Conservation (phyloP, 2,888 invertebrate species). For the Oeneis ivallda region DNA sequence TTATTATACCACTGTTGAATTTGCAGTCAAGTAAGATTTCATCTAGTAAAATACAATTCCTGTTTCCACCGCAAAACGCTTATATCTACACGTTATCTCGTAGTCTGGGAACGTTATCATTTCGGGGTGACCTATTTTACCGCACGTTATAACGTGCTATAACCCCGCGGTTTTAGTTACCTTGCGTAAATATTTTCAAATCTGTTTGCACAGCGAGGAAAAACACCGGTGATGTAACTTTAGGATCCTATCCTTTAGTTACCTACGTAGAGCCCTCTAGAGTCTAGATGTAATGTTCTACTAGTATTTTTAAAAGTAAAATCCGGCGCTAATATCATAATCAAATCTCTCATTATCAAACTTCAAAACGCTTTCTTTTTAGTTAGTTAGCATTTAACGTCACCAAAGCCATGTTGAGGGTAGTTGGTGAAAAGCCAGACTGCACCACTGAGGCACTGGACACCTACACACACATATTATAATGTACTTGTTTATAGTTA, state of each 20-base stretch:
- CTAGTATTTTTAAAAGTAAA: background rate
- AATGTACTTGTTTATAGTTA: no score
- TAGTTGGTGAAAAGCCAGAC: no score
- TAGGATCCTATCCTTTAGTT: background rate
- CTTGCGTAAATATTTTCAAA: constrained; percentile 26
- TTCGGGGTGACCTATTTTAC: constrained; percentile 32
- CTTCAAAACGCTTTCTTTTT: no score
- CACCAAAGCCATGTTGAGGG: no score
- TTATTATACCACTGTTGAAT: no score
- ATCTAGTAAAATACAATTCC: no score
- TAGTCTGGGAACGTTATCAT: constrained; percentile 23
- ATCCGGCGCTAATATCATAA: background rate
- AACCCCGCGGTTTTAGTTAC: constrained; percentile 23
- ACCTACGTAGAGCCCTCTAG: background rate
- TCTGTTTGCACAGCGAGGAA: constrained; percentile 18
- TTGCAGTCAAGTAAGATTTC: no score
- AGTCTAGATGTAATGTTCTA: background rate
- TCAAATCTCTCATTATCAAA: no score
- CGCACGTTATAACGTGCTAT: background rate
- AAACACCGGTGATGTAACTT: constrained; percentile 15
- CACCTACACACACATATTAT: no score
- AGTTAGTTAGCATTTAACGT: no score
- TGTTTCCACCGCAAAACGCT: constrained; percentile 9
- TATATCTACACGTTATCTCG: background rate
- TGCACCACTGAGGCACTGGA: no score